Conservation (phyloP, 2,113 vertebrate genomes). For the Taurulus bubalis region DNA sequence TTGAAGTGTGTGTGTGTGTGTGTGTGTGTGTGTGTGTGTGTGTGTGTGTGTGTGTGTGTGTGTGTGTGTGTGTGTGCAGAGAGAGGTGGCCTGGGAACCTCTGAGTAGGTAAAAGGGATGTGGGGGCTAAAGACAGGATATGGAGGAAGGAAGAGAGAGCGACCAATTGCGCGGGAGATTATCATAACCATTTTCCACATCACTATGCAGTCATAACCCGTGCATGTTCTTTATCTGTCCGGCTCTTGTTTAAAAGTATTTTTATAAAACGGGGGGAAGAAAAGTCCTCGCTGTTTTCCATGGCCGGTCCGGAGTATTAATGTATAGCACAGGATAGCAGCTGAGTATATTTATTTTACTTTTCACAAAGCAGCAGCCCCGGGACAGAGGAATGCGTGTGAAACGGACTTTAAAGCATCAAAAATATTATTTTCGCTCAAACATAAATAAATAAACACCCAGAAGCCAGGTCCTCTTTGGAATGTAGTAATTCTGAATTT, state of each 20-base stretch:
- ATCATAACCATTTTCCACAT: conserved; percentile 49
- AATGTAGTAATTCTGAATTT: conserved; percentile 83
- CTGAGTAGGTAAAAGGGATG: conserved; percentile 37
- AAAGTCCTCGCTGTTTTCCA: conserved; percentile 73
- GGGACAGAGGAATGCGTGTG: conserved; percentile 71
- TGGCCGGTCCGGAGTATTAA: conserved; percentile 60
- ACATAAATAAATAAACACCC: conserved; percentile 80
- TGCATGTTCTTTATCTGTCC: conserved; percentile 48
- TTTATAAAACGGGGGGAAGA: conserved; percentile 59
- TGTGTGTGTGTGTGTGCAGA: not conserved
- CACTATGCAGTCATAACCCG: conserved; percentile 4
- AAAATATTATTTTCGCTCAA: conserved; percentile 77
- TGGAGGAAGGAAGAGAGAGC: conserved; percentile 36
- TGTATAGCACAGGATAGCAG: conserved; percentile 67
- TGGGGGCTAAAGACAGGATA: conserved; percentile 49
- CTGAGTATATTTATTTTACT: conserved; percentile 78
- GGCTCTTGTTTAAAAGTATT: conserved; percentile 55
- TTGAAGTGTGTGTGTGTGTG: not conserved
- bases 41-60: conserved; percentile 1
- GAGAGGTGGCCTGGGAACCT: conserved; percentile 42
- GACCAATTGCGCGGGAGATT: conserved; percentile 46
- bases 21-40: conserved; percentile 12
- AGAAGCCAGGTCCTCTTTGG: conserved; percentile 76
- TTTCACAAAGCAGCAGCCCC: conserved; percentile 74
- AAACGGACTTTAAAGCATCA: conserved; percentile 80